Percentiles rank a stretch among this genome's conserved stretches.
phyloP scores from a whole-genome alignment of 2,113 vertebrate species.

The Columbina picui region DNA sequence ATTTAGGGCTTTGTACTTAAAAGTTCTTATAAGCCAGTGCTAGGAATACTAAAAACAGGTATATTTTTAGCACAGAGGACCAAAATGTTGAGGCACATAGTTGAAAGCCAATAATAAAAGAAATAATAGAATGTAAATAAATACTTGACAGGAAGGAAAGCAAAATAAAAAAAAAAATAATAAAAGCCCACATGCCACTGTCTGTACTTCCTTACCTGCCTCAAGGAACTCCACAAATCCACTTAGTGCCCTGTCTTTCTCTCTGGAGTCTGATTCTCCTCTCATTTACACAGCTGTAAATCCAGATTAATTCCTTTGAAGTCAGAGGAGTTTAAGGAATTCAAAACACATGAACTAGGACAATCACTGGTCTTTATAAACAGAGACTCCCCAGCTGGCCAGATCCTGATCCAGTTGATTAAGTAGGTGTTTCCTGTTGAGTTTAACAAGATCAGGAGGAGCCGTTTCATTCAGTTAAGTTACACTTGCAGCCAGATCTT shows the following conservation, averaged over 20 bases:
- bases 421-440: not conserved
- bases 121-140: not conserved
- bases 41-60: not conserved
- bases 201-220: not conserved
- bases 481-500: not conserved
- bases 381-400: not conserved
- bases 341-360: not conserved
- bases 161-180: not conserved
- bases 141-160: not conserved
- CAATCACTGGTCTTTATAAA: not conserved
- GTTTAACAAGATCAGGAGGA: not conserved
- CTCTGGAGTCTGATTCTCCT: not conserved
- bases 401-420: not conserved
- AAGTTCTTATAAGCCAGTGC: not conserved
- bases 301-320: not conserved
- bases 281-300: not conserved
- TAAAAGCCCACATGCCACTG: not conserved
- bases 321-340: not conserved
- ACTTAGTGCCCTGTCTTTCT: not conserved
- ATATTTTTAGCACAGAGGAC: not conserved
- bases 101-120: not conserved
- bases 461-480: not conserved
- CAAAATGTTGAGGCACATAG: not conserved
- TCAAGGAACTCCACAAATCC: not conserved
- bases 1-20: not conserved